Conservation (phyloP, 2,113 vertebrate species). For the Antechinus flavipes region DNA sequence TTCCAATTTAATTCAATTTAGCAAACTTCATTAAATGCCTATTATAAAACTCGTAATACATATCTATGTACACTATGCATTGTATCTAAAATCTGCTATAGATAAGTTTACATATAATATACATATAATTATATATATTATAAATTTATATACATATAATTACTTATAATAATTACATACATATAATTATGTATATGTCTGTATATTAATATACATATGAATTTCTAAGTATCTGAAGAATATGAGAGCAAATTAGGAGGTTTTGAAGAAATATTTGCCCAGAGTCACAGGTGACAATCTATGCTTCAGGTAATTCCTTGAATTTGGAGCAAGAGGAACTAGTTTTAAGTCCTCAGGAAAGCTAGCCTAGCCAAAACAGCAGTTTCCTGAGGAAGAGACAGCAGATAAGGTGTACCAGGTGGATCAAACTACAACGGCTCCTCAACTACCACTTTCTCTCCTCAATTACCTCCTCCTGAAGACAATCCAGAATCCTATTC, state of each 20-base stretch:
- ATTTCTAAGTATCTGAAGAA: not conserved
- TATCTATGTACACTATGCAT: not conserved
- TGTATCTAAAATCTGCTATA: not conserved
- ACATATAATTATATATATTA: not conserved
- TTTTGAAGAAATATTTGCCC: not conserved
- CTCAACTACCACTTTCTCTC: not conserved
- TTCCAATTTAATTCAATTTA: not conserved
- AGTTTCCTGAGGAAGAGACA: not conserved
- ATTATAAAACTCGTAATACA: not conserved
- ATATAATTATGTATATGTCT: not conserved
- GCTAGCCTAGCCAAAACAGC: not conserved
- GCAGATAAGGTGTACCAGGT: not conserved
- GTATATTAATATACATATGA: not conserved
- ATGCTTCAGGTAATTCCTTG: not conserved
- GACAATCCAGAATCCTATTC: not conserved
- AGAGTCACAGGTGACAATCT: not conserved
- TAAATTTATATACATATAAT: too few relatives aligned
- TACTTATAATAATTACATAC: not conserved
- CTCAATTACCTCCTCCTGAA: not conserved
- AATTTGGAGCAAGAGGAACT: not conserved
- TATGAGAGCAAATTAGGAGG: not conserved
- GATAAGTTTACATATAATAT: not conserved
- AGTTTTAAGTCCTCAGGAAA: not conserved
- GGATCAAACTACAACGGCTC: not conserved
- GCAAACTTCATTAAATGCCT: not conserved